Percentiles rank a stretch among this genome's conserved stretches.
phyloP scores from a whole-genome alignment of 2,797 vertebrate species.

The Echeneis naucrates region DNA sequence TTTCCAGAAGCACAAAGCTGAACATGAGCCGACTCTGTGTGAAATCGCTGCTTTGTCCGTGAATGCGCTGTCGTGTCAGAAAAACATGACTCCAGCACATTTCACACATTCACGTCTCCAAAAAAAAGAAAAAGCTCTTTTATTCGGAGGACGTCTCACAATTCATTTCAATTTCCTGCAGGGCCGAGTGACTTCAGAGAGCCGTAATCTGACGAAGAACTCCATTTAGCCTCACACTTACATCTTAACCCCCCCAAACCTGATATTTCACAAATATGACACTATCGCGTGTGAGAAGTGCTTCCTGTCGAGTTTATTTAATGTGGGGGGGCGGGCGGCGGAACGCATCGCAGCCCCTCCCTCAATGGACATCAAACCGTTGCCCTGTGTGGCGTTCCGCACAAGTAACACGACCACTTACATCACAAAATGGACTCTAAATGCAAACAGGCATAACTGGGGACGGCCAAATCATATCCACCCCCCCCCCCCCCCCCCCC shows the following conservation, averaged over 20 bases:
- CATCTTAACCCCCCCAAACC: constrained; percentile 75
- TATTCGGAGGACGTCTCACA: constrained; percentile 64
- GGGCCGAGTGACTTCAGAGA: constrained; percentile 78
- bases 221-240: constrained; percentile 75
- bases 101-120: constrained; percentile 51
- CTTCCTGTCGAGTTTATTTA: constrained; percentile 67
- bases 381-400: constrained; percentile 66
- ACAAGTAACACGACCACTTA: constrained; percentile 79
- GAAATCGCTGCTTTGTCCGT: constrained; percentile 61
- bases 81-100: constrained; percentile 65
- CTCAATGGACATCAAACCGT: constrained; percentile 70
- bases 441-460: constrained; percentile 82
- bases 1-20: constrained; percentile 17
- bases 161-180: constrained; percentile 80
- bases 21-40: constrained; percentile 15
- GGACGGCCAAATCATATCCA: constrained; percentile 61
- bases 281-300: constrained; percentile 45
- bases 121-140: constrained; percentile 60
- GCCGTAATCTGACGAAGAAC: constrained; percentile 75
- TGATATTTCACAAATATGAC: constrained; percentile 68
- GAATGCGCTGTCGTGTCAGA: constrained; percentile 62
- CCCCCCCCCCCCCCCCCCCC: not conserved
- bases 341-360: constrained; percentile 63
- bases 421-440: constrained; percentile 82
- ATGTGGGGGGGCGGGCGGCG: constrained; percentile 62